Conservation (phyloP, 2,888 invertebrate species). For the Agrypnus murinus region DNA sequence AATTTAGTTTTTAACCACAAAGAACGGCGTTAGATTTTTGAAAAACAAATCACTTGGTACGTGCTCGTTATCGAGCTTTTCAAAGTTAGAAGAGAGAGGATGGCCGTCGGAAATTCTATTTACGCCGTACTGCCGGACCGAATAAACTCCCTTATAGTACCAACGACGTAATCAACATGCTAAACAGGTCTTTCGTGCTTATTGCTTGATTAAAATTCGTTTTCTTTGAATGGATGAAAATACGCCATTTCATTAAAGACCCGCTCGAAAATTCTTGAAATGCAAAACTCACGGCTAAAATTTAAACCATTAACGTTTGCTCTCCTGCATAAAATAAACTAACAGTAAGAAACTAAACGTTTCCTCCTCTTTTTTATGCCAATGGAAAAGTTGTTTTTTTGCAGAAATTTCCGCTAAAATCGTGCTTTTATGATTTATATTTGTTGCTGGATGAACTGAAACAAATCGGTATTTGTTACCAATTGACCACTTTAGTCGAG, state of each 20-base stretch:
- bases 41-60: conserved; percentile 31
- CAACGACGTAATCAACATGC: conserved; percentile 48
- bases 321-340: conserved; percentile 19
- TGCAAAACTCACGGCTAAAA: conserved; percentile 33
- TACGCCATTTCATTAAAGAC: conserved; percentile 46
- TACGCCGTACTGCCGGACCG: conserved; percentile 34
- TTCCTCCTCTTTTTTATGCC: neutral
- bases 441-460: conserved; percentile 33
- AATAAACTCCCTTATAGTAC: conserved; percentile 35
- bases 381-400: neutral
- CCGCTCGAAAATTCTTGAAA: conserved; percentile 45
- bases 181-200: conserved; percentile 46
- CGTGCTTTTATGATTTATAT: conserved; percentile 24
- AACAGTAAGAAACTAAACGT: neutral
- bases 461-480: conserved; percentile 43
- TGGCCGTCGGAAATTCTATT: conserved; percentile 41
- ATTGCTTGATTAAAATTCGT: conserved; percentile 52
- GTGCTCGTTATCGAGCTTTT: conserved; percentile 30
- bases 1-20: conserved; percentile 44
- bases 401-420: conserved; percentile 28
- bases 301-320: conserved; percentile 42
- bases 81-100: conserved; percentile 18
- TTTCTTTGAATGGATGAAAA: conserved; percentile 49
- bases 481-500: conserved; percentile 41
- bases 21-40: conserved; percentile 26